Evolutionary conservation across 92 coral and sea anemone species (phyloP).

Genomic region (Porites evermanni): DNA sequence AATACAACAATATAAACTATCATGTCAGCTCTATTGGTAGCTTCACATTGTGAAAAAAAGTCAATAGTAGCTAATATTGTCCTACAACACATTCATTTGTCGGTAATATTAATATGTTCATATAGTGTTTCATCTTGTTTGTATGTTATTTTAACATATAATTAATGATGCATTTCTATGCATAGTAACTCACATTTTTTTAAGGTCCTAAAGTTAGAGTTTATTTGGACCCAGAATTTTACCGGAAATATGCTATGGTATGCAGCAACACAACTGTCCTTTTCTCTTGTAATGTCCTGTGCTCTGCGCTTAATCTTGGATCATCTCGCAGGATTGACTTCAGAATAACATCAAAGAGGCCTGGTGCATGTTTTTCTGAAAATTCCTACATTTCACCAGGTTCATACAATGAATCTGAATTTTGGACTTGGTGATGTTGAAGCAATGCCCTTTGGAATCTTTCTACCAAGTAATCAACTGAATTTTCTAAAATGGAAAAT

Average conservation of each 20-base stretch:
- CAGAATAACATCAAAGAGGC: slow-evolving; percentile 60
- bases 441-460: slow-evolving; percentile 42
- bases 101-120: no score
- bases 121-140: no score
- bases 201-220: no score
- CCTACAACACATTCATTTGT: no score
- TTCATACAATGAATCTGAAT: slow-evolving; percentile 38
- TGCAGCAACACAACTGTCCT: slow-evolving; percentile 71
- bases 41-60: no score
- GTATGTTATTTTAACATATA: no score
- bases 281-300: slow-evolving; percentile 51
- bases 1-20: no score
- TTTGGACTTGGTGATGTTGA: slow-evolving; percentile 16
- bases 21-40: no score
- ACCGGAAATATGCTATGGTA: slow-evolving; percentile 71
- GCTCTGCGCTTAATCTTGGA: slow-evolving; percentile 36
- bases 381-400: slow-evolving; percentile 55
- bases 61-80: no score
- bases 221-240: background rate
- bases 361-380: slow-evolving; percentile 72
- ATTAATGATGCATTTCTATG: no score
- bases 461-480: slow-evolving; percentile 38
- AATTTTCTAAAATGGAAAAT: slow-evolving; percentile 23
- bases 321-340: slow-evolving; percentile 51
- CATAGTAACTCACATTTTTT: no score